These are phyloP conservation scores for Melanotaenia parkinsoni DNA, from an alignment of 2,797 vertebrate species.

Conservation along the genomic window DNA sequence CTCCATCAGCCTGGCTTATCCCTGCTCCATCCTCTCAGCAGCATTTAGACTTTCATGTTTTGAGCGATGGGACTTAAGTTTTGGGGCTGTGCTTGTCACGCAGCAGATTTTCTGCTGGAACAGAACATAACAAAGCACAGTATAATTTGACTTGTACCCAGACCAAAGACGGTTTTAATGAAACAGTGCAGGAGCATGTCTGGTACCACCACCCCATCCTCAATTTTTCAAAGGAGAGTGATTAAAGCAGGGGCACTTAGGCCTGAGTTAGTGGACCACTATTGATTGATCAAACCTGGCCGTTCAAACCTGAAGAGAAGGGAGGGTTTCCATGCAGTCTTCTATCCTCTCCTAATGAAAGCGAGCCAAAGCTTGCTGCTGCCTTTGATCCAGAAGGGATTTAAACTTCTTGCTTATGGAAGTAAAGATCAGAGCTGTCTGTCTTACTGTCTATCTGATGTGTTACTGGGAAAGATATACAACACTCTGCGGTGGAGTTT, in stretches of 20 bases:
- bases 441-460: conserved; percentile 48
- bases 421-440: conserved; percentile 69
- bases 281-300: conserved; percentile 81
- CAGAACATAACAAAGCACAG: conserved; percentile 64
- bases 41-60: conserved; percentile 64
- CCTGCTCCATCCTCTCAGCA: conserved; percentile 66
- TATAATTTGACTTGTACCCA: conserved; percentile 68
- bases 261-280: conserved; percentile 59
- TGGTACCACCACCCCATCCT: conserved; percentile 46
- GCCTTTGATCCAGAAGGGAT: conserved; percentile 83
- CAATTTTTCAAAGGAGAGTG: conserved; percentile 68
- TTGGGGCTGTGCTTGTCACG: conserved; percentile 60
- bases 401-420: conserved; percentile 79
- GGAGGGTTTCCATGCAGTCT: conserved; percentile 52
- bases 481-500: conserved; percentile 17
- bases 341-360: conserved; percentile 79
- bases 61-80: conserved; percentile 67
- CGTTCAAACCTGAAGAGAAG: conserved; percentile 62
- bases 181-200: conserved; percentile 51
- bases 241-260: conserved; percentile 75
- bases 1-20: conserved; percentile 69
- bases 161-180: conserved; percentile 68
- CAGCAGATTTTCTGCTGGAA: conserved; percentile 59
- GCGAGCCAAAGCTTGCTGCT: conserved; percentile 69
- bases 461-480: conserved; percentile 45